Base-by-base conservation (phyloP, 2,888 invertebrate genomes). In the Galeruca laticollis region DNA sequence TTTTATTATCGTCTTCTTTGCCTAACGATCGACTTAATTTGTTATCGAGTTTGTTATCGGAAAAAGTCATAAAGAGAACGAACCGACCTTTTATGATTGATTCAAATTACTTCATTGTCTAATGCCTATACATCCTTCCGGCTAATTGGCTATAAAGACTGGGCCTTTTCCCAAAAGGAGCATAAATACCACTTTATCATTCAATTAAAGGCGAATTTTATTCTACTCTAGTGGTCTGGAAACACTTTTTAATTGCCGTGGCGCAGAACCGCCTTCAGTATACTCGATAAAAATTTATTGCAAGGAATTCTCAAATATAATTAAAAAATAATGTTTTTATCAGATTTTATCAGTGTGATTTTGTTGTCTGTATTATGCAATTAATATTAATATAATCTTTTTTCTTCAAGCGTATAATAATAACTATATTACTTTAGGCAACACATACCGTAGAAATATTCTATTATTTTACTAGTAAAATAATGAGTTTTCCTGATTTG, bases 181-280 rank as follows among this genome's bases (percentile, higher is more conserved):
- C 61, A 69, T 66, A 62, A 71, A 71, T 71, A 62, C 69, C 54
- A 60, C 69, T 64, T 69, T 69, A 71, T 69, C 71, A 69, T 71
- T 71, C 71, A 71, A 69, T 71, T 71, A 71, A 60, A 57, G 60
- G 61, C 57, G 61, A 71, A 69, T 71, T 71, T 69, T 68, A 69
- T 69, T 69, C 66, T 62, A 51, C 63, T 61, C 62, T 68, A 68
- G 68, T 61, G 62, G 57, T 21, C 37, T 61, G 65, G 61, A 65
- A 66, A 62, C 59, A 67, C 63, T 67, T 71, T 71, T 71, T 71
- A 71, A 71, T 71, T 65, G 69, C 71, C 40, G 49, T 52, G 49
- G 49, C 11, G 66, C 60, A 60, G 60, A 78, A 33, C 43, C 57
- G 64, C 60, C 47, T 57, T 54, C 18, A 51, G 54, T 51, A 56